Base-by-base conservation (phyloP, 1,140 invertebrate species). In the Zaprionus tsacasi region DNA sequence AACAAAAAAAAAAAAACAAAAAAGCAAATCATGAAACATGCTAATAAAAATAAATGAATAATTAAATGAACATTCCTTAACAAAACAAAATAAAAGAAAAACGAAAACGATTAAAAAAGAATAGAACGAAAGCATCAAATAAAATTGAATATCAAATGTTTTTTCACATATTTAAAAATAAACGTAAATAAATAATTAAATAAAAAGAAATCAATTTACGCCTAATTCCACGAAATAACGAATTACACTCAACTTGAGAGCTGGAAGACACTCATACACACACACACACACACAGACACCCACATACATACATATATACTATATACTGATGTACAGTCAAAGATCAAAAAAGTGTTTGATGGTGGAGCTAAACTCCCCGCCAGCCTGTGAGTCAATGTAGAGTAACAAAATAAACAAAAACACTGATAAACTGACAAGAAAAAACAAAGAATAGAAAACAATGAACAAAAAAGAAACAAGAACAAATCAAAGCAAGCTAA, bases 111-210 rank as follows among this genome's bases (percentile, higher is more conserved):
- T 43, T 43, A 43, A 43, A 43, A 43, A 15, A 43, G 13, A 15
- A 43, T n/a, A 43, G n/a, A 15, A 45, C n/a, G 15, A 48, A 76
- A 64, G 25, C 76, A 52, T 59, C 60, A 52, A 73, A 15, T 54
- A 38, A 70, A 65, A 71, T 69, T 64, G 55, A 63, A 87, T 60
- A 70, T 74, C 70, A 74, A 63, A 82, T 70, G 72, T 87, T 87
- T 87, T 81, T 76, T 72, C 71, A 81, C 67, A 86, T 72, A 85
- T 81, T 71, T 75, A 78, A 30, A 30, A 30, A 78, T 73, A 79
- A 61, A 71, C 50, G 60, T 64, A 58, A 70, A 50, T 59, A 43
- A 65, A 76, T 30, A 71, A 58, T 58, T 30, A 43, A 71, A 58
- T 61, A 40, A 59, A 27, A 36, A 57, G 35, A 58, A 56, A 52